These are phyloP conservation scores for Caenorhabditis japonica DNA, from an alignment of 2,888 invertebrate genomes.

Conservation along the genomic window DNA sequence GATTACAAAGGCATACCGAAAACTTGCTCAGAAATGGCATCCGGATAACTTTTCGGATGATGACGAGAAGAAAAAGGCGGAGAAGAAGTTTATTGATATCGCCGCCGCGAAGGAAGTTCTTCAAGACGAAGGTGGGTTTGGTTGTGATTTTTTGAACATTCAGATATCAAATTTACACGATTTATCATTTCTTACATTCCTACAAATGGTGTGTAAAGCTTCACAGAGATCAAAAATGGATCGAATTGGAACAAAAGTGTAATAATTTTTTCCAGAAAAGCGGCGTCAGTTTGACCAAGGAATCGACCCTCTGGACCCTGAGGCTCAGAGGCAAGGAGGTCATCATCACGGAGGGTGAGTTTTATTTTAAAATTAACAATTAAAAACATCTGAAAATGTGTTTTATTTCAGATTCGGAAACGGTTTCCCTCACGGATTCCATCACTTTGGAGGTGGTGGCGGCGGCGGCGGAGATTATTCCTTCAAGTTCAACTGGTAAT, in stretches of 20 bases:
- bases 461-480: conserved; percentile 62
- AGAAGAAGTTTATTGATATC: conserved; percentile 97
- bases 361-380: conserved; percentile 23
- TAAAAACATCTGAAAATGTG: no score
- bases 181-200: no score
- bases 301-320: conserved; percentile 96
- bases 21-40: conserved; percentile 98
- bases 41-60: conserved; percentile 92
- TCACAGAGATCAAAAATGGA: conserved; percentile 25
- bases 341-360: conserved; percentile 53
- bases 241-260: conserved; percentile 2
- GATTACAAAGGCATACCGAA: conserved; percentile 94
- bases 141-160: no score
- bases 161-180: conserved; percentile 22
- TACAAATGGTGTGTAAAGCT: conserved; percentile 5
- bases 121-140: conserved; percentile 82
- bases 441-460: conserved; percentile 71
- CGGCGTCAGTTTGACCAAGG: conserved; percentile 93
- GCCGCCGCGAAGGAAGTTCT: conserved; percentile 97
- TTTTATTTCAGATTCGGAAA: conserved; percentile 56
- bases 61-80: conserved; percentile 84
- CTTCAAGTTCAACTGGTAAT: conserved; percentile 76
- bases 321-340: conserved; percentile 80
- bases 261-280: conserved; percentile 84
- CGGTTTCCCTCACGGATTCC: conserved; percentile 72